Percentiles rank a stretch among this genome's conserved stretches.
phyloP scores from a whole-genome alignment of 2,797 vertebrate species.

The Myiothlypis chrysogaster region DNA sequence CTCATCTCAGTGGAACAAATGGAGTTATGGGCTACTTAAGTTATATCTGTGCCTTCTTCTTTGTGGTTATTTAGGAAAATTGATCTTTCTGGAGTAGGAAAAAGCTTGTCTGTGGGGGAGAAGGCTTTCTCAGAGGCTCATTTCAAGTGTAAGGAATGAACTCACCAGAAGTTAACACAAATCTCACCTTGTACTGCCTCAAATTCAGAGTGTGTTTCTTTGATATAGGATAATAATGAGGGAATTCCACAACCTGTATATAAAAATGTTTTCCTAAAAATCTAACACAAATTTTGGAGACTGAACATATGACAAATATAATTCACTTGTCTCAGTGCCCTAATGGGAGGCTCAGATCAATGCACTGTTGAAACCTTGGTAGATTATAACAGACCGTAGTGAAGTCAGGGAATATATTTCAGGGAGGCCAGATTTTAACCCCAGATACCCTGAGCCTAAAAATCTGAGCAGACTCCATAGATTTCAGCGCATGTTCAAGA shows the following conservation, averaged over 20 bases:
- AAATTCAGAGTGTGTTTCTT: background rate
- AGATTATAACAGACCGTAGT: background rate
- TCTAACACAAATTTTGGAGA: background rate
- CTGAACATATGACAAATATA: background rate
- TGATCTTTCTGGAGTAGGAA: background rate
- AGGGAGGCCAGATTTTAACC: background rate
- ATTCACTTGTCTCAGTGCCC: background rate
- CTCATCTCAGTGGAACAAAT: background rate
- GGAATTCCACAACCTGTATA: background rate
- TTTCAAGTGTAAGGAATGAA: background rate
- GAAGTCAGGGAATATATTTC: background rate
- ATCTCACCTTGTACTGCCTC: background rate
- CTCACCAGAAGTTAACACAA: background rate
- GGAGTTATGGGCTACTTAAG: background rate
- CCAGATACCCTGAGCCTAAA: background rate
- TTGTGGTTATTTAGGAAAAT: background rate
- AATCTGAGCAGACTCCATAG: background rate
- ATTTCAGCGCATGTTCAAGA: background rate
- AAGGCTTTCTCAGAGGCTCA: background rate
- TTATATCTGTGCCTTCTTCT: background rate
- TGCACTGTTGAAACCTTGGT: background rate
- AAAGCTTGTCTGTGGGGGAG: background rate
- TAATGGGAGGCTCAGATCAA: background rate
- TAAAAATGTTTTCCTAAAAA: background rate
- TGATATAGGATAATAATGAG: background rate